Conservation (phyloP, 2,113 vertebrate genomes). For the Gopherus flavomarginatus region DNA sequence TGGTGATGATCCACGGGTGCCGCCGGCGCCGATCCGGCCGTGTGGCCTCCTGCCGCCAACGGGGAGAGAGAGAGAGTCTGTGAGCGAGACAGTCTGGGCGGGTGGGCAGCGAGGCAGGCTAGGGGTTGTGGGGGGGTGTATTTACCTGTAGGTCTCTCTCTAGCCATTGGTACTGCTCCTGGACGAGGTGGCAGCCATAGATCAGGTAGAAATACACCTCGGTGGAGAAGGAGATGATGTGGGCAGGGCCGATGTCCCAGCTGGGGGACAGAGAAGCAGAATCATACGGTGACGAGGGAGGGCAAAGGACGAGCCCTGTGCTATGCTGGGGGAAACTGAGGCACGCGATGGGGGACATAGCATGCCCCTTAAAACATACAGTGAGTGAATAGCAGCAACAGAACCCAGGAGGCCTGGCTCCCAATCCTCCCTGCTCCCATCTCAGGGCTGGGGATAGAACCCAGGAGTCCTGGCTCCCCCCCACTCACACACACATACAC, state of each 20-base stretch:
- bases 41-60: slow-evolving; percentile 77
- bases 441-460: no score
- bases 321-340: not conserved
- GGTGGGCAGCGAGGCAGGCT: not conserved
- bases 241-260: slow-evolving; percentile 88
- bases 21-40: slow-evolving; percentile 73
- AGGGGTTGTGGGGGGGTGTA: not conserved
- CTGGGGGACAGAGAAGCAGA: slow-evolving; percentile 66
- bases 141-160: slow-evolving; percentile 85
- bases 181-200: slow-evolving; percentile 83
- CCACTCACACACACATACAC: no score
- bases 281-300: not conserved
- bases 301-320: not conserved
- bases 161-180: slow-evolving; percentile 87
- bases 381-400: not conserved
- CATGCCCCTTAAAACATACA: not conserved
- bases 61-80: not conserved
- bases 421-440: no score
- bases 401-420: no score
- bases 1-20: slow-evolving; percentile 91
- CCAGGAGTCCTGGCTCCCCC: no score
- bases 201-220: slow-evolving; percentile 90
- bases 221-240: slow-evolving; percentile 90
- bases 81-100: no score
- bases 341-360: not conserved